Base-by-base conservation (phyloP, 2,113 vertebrate species). In the Grantiella picta region DNA sequence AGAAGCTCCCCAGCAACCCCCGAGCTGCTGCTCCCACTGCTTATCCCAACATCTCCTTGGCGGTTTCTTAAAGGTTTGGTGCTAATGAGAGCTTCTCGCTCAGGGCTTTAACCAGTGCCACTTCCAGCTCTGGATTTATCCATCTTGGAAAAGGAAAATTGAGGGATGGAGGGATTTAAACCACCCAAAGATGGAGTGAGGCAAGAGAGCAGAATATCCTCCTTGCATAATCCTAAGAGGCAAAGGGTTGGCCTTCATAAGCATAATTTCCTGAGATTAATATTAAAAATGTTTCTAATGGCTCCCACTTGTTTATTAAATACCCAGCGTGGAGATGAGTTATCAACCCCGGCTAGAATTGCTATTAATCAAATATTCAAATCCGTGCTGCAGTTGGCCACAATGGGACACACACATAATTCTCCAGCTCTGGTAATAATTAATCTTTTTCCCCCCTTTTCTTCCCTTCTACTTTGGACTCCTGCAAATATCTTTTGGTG, bases 291-390 rank as follows among this genome's bases (percentile, higher is more conserved):
- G 40, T 85, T 86, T 92, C 71, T 92, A 84, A 78, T 54, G 68
- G 93, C 90, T 95, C 92, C 86, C 49, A 82, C 50, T 89, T 93
- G 83, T 95, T 94, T 96, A 91, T 95, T 96, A 95, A 82, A 90
- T 85, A 94, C 95, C 95, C 95, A 78, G 81, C 0, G 4, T 3
- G 9, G 89, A 95, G 96, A 92, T 95, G 95, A 97, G 79, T 96
- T 97, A 95, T 96, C 94, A 60, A 18, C 82, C 54, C 71, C 19
- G 2, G 38, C 97, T 73, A 78, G 96, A 94, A 98, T 97, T 4
- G 77, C 97, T 96, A 97, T 97, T 97, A 97, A 98, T 98, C 98
- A 98, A 97, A 98, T 98, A 98, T 98, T 97, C 96, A 98, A 98
- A 98, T 98, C 80, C 23, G 15, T 50, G 10, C 91, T 60, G 95